phyloP scores from a whole-genome alignment of 2,888 invertebrate genomes.

The Drosophila meridiana region DNA sequence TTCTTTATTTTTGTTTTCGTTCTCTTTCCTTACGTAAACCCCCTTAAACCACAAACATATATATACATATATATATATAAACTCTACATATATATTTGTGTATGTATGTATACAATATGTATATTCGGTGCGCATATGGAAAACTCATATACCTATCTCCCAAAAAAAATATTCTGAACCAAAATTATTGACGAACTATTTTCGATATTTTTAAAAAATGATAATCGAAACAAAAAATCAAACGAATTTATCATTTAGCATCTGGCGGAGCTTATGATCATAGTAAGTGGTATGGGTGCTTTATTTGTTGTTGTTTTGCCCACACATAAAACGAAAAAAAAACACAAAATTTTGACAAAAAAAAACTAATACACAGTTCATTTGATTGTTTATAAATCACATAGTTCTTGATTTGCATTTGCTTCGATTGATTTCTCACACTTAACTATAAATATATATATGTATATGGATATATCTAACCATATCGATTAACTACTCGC shows the following conservation, averaged over 20 bases:
- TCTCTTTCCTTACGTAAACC: slow-evolving; percentile 48
- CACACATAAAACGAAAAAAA: slow-evolving; percentile 10
- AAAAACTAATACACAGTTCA: slow-evolving; percentile 49
- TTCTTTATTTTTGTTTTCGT: slow-evolving; percentile 54
- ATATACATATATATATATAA: slow-evolving; percentile 34
- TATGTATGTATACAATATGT: slow-evolving; percentile 4
- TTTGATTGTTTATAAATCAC: slow-evolving; percentile 38
- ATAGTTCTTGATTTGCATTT: slow-evolving; percentile 50
- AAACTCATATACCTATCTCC: slow-evolving; percentile 53
- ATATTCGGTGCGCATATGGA: slow-evolving; percentile 73
- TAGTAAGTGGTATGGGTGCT: slow-evolving; percentile 86
- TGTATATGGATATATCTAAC: slow-evolving; percentile 6
- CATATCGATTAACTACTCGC: slow-evolving; percentile 8
- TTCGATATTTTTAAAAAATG: slow-evolving; percentile 43
- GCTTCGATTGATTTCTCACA: slow-evolving; percentile 36
- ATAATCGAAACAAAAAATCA: slow-evolving; percentile 43
- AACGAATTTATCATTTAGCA: slow-evolving; percentile 81
- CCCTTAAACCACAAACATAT: slow-evolving; percentile 18
- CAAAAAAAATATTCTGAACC: slow-evolving; percentile 21
- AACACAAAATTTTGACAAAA: slow-evolving; percentile 9
- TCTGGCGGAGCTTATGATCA: slow-evolving; percentile 85
- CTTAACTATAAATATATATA: not conserved
- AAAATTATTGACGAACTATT: slow-evolving; percentile 58
- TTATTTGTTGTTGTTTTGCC: slow-evolving; percentile 82
- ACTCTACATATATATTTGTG: not conserved